A percentile compares a stretch with the other conserved stretches of the same genome.
These are phyloP conservation scores for Pentamera pediparva DNA, from an alignment of 53 echinoderm and acorn worm genomes.

Conservation along the genomic window DNA sequence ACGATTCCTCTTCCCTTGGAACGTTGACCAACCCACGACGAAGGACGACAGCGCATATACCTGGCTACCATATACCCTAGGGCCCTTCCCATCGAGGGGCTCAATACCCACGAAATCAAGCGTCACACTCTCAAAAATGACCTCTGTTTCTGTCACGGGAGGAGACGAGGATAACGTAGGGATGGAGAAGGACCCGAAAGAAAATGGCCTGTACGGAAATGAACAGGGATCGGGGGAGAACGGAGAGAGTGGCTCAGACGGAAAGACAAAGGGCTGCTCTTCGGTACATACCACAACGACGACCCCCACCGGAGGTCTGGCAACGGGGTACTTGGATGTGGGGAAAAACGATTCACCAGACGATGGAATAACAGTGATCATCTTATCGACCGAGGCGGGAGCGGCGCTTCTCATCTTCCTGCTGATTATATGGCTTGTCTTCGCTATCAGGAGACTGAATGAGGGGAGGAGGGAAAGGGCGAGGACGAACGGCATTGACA, in stretches of 20 bases:
- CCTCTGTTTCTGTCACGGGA: background rate
- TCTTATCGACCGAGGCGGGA: conserved; percentile 16
- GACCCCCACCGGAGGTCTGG: background rate
- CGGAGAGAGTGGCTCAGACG: background rate
- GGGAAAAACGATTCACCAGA: background rate
- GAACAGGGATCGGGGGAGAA: background rate
- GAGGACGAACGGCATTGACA: background rate
- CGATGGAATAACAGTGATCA: conserved; percentile 10
- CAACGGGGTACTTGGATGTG: background rate
- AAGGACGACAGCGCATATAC: background rate
- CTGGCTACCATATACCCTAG: conserved; percentile 10
- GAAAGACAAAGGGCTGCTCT: background rate
- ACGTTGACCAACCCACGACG: background rate
- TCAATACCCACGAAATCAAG: background rate
- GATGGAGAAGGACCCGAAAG: background rate
- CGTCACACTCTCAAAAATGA: no score
- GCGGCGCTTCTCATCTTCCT: background rate
- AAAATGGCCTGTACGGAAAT: background rate
- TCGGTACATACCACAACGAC: background rate
- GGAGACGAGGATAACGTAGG: no score
- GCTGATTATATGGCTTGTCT: background rate
- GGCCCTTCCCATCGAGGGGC: background rate
- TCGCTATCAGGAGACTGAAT: conserved; percentile 4
- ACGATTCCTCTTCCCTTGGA: conserved; percentile 4
- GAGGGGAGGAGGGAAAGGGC: background rate